Evolutionary conservation across 2,888 invertebrate genomes (phyloP).

Genomic region (Drosophila testacea): DNA sequence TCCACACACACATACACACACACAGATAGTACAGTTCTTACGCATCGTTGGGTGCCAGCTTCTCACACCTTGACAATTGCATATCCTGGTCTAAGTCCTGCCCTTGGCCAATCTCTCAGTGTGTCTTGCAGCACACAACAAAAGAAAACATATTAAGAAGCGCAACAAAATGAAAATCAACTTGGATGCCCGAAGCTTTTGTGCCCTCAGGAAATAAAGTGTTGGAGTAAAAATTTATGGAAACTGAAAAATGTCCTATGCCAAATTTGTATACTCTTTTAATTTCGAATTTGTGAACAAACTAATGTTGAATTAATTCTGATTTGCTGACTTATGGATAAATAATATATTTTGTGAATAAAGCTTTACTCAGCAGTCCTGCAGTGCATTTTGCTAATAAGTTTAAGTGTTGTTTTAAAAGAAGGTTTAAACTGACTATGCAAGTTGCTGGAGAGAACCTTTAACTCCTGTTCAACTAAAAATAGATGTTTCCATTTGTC

Average conservation of each 20-base stretch:
- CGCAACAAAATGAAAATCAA: slow-evolving; percentile 68
- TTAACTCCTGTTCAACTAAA: too few species aligned
- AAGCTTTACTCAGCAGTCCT: too few species aligned
- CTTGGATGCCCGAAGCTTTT: slow-evolving; percentile 30
- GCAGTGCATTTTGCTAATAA: too few species aligned
- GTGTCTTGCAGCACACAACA: slow-evolving; percentile 22
- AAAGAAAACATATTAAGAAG: slow-evolving; percentile 68
- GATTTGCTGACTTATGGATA: neutral
- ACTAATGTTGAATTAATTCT: neutral
- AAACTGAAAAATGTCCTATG: neutral
- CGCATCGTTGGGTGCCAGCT: slow-evolving; percentile 49
- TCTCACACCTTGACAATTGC: slow-evolving; percentile 70
- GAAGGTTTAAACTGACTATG: too few species aligned
- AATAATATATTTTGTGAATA: neutral
- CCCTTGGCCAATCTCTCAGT: slow-evolving; percentile 4
- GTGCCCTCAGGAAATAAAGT: slow-evolving; percentile 20
- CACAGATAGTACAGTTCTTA: slow-evolving; percentile 30
- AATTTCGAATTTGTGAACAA: neutral
- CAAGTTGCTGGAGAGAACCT: too few species aligned
- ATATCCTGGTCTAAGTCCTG: slow-evolving; percentile 73
- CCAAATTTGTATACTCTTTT: slow-evolving; percentile 4
- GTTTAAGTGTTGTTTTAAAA: too few species aligned
- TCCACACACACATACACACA: slow-evolving; percentile 27
- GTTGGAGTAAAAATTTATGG: slow-evolving; percentile 9
- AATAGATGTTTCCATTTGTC: neutral